Percentiles rank a stretch among this genome's conserved stretches.
phyloP scores from a whole-genome alignment of 1,140 invertebrate species.

The Condylostylus longicornis region DNA sequence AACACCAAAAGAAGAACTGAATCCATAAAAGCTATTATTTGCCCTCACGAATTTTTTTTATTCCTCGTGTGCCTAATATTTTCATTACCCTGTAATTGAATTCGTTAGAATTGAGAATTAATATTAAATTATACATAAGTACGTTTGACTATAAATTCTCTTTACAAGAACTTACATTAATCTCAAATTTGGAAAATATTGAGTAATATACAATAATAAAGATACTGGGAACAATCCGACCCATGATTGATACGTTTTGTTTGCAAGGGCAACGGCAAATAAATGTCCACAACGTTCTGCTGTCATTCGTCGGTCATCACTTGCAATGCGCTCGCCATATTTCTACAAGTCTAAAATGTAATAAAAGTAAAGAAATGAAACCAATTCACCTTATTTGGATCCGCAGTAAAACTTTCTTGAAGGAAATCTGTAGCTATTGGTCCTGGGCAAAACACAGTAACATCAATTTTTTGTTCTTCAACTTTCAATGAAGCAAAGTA shows the following conservation, averaged over 20 bases:
- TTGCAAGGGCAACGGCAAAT: slow-evolving; percentile 58
- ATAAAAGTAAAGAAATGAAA: not conserved
- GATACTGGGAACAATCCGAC: slow-evolving; percentile 49
- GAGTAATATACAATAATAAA: slow-evolving; percentile 42
- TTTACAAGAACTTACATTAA: too few relatives aligned
- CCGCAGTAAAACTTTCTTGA: slow-evolving; percentile 51
- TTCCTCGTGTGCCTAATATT: too few relatives aligned
- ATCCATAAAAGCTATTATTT: too few relatives aligned
- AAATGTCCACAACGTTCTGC: slow-evolving; percentile 56
- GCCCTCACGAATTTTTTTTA: too few relatives aligned
- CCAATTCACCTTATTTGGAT: slow-evolving; percentile 39
- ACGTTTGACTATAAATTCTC: too few relatives aligned
- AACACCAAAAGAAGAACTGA: too few relatives aligned
- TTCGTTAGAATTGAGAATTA: too few relatives aligned
- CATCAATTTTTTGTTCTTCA: slow-evolving; percentile 43
- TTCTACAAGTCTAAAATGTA: slow-evolving; percentile 9
- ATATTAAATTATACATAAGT: too few relatives aligned
- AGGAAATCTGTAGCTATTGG: slow-evolving; percentile 58
- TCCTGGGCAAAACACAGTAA: slow-evolving; percentile 63
- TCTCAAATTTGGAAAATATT: slow-evolving; percentile 50
- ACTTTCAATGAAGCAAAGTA: slow-evolving; percentile 48
- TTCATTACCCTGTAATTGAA: too few relatives aligned
- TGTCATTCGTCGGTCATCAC: slow-evolving; percentile 44
- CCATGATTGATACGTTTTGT: slow-evolving; percentile 62
- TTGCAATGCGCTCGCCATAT: slow-evolving; percentile 37